Percentiles rank a stretch among this genome's conserved stretches.
phyloP scores from a whole-genome alignment of 2,797 vertebrate genomes.

The Platyrinchus mystaceus region DNA sequence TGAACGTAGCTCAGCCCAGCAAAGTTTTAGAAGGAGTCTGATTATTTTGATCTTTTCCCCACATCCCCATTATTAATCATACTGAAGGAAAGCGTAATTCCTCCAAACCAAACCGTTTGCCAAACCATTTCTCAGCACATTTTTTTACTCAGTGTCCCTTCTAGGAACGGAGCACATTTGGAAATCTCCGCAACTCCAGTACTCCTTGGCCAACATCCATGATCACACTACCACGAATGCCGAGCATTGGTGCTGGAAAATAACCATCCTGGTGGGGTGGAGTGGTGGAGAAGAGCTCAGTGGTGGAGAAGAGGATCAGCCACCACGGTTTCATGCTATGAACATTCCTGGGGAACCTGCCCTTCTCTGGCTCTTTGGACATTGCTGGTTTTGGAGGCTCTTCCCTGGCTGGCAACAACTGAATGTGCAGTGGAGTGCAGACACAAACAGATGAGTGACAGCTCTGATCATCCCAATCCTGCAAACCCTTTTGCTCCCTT shows the following conservation, averaged over 20 bases:
- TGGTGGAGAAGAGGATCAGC: neutral
- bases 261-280: neutral
- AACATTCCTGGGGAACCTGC: rapidly evolving
- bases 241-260: neutral
- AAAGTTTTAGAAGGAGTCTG: neutral
- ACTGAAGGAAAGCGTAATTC: neutral
- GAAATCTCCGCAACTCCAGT: neutral
- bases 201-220: neutral
- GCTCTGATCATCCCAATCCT: neutral
- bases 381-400: neutral
- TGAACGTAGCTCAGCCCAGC: neutral
- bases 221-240: rapidly evolving
- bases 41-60: neutral
- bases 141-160: neutral
- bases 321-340: rapidly evolving
- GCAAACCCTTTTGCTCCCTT: neutral
- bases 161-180: neutral
- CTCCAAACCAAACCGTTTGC: neutral
- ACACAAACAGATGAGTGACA: rapidly evolving
- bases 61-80: neutral
- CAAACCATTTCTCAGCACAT: neutral
- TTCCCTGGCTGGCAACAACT: neutral
- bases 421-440: rapidly evolving
- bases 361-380: neutral
- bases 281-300: neutral